These are phyloP conservation scores for Choristoneura rosaceana DNA, from an alignment of 2,888 invertebrate species.

Conservation along the genomic window DNA sequence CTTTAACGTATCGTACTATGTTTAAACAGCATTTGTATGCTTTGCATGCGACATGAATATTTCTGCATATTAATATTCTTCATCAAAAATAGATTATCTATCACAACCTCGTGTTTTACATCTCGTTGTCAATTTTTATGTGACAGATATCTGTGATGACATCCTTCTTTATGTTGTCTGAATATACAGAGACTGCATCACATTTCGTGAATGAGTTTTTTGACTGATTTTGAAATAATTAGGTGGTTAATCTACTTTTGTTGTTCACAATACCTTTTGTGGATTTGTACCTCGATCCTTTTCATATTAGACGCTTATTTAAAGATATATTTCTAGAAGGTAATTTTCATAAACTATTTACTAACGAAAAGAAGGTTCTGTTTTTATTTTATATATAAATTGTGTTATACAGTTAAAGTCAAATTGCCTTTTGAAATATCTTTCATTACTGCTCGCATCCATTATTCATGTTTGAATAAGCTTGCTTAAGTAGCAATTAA, in stretches of 20 bases:
- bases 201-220: too few relatives aligned
- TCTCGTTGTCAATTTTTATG: too few relatives aligned
- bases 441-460: background rate
- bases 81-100: background rate
- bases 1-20: background rate
- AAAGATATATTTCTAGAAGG: background rate
- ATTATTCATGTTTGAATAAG: background rate
- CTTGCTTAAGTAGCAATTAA: background rate
- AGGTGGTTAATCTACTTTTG: background rate
- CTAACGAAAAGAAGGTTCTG: background rate
- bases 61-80: background rate
- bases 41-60: background rate
- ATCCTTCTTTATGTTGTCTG: too few relatives aligned
- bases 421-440: background rate
- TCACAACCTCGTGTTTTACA: too few relatives aligned
- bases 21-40: background rate
- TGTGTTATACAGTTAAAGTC: background rate
- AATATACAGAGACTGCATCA: too few relatives aligned
- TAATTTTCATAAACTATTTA: background rate
- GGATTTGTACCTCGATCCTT: background rate
- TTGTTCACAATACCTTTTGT: background rate
- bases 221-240: background rate
- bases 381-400: background rate
- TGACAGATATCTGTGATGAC: too few relatives aligned
- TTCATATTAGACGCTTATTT: background rate